phyloP scores from a whole-genome alignment of 2,888 invertebrate genomes.

The Troides helena region DNA sequence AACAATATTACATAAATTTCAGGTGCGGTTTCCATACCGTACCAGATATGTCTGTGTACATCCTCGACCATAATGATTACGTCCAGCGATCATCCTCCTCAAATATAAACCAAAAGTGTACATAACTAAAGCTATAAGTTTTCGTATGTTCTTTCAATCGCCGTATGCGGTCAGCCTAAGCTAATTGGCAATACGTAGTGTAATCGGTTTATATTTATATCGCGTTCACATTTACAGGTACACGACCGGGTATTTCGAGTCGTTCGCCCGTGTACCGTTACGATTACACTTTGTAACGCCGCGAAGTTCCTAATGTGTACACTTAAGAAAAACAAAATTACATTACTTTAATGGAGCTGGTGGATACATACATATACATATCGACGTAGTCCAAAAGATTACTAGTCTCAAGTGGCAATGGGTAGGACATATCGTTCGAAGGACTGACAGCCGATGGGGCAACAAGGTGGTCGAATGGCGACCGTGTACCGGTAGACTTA shows the following conservation, averaged over 20 bases:
- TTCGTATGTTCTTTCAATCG: background rate
- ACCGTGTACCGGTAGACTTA: no score
- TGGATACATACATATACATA: background rate
- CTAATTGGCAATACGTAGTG: slow-evolving; percentile 1
- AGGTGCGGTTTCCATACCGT: no score
- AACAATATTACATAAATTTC: no score
- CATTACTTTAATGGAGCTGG: slow-evolving; percentile 1
- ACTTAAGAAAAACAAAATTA: slow-evolving; percentile 17
- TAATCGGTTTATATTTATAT: slow-evolving; percentile 9
- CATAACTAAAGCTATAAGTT: background rate
- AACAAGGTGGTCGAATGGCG: no score
- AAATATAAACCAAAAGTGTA: background rate
- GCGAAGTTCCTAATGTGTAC: slow-evolving; percentile 9
- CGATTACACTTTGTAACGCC: slow-evolving; percentile 7
- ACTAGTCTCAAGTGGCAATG: no score
- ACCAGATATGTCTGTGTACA: no score
- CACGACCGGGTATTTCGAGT: slow-evolving; percentile 24
- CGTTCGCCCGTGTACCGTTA: slow-evolving; percentile 26
- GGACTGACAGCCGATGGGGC: no score
- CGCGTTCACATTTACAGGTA: slow-evolving; percentile 12
- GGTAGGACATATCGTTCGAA: no score
- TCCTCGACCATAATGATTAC: no score
- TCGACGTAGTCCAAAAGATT: no score
- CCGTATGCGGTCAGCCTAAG: background rate
- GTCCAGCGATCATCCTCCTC: background rate